Conservation (phyloP, 2,888 invertebrate species). For the Aromia moschata region DNA sequence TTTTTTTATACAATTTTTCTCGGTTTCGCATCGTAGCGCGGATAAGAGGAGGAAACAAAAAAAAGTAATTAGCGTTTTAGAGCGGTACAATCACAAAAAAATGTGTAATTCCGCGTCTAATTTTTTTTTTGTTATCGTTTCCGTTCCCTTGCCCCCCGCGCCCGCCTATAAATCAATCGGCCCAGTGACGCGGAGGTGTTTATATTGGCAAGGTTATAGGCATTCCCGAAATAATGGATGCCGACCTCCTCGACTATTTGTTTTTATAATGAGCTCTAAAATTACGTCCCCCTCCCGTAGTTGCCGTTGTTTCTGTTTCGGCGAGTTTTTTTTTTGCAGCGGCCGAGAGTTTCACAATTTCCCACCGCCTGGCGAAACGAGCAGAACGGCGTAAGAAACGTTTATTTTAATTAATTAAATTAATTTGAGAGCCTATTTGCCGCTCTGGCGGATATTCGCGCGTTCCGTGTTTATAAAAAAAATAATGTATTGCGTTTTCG, state of each 20-base stretch:
- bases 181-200: conserved; percentile 7
- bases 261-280: conserved; percentile 12
- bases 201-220: conserved; percentile 10
- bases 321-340: no score
- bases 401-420: neutral
- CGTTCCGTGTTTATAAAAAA: no score
- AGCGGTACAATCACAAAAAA: no score
- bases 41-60: no score
- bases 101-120: no score
- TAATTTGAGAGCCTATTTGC: neutral
- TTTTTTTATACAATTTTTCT: no score
- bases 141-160: conserved; percentile 12
- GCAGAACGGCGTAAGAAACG: neutral
- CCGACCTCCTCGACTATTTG: conserved; percentile 5
- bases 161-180: conserved; percentile 7
- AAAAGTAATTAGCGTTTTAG: no score
- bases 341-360: no score
- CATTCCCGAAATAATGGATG: conserved; percentile 13
- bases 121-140: conserved; percentile 3
- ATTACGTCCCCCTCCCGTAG: neutral
- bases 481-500: neutral
- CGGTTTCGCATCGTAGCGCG: no score
- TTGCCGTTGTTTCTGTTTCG: no score
- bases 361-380: no score
- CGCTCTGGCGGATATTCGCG: neutral